A percentile compares a stretch with the other conserved stretches of the same genome.
phyloP scores from a whole-genome alignment of 1,140 invertebrate genomes.

The Tribolium castaneum region DNA sequence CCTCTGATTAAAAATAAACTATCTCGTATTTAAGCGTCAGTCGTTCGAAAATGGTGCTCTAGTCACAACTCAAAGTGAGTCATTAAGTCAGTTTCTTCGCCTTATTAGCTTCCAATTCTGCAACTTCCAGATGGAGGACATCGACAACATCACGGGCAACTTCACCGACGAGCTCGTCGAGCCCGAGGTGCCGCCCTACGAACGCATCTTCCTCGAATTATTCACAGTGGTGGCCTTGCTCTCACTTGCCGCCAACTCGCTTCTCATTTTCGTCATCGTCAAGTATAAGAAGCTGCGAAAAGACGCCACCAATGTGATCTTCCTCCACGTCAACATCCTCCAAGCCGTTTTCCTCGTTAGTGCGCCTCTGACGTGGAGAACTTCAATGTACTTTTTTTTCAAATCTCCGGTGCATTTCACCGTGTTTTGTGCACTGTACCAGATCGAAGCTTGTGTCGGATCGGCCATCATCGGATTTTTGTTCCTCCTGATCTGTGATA shows the following conservation, averaged over 20 bases:
- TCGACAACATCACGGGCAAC: not conserved
- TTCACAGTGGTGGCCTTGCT: constrained; percentile 38
- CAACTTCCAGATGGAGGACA: not conserved
- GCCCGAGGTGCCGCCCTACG: not conserved
- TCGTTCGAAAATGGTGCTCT: too few relatives aligned
- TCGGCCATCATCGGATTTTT: constrained; percentile 6
- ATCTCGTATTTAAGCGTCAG: too few relatives aligned
- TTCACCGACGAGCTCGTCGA: not conserved
- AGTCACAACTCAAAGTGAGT: not conserved
- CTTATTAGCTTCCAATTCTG: too few relatives aligned
- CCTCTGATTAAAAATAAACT: too few relatives aligned
- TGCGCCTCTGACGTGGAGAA: not conserved
- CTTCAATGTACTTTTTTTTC: not conserved
- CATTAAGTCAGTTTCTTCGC: not conserved
- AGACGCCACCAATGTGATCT: constrained; percentile 37
- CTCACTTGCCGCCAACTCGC: constrained; percentile 8
- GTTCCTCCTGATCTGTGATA: constrained; percentile 16
- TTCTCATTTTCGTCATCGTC: constrained; percentile 45
- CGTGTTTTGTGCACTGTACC: constrained; percentile 23
- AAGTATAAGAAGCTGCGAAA: constrained; percentile 43
- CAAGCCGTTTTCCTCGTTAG: constrained; percentile 22
- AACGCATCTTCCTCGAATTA: constrained; percentile 32
- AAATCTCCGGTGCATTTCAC: not conserved
- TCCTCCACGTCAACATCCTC: constrained; percentile 34
- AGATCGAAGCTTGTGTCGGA: constrained; percentile 2